Evolutionary conservation across 2,113 vertebrate genomes (phyloP).

Genomic region (Lipotes vexillifer): DNA sequence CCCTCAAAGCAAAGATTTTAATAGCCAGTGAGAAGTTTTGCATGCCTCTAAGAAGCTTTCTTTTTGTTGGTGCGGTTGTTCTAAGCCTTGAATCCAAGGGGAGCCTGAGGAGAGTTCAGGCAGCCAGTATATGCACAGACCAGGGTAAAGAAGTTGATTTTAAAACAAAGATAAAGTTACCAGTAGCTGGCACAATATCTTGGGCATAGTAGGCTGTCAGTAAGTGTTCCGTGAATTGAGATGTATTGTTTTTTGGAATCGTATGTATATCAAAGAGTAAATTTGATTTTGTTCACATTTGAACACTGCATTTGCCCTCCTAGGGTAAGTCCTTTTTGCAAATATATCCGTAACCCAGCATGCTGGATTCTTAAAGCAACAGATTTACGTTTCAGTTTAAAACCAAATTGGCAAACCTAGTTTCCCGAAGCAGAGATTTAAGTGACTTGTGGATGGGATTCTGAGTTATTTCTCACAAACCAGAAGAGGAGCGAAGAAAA

Average conservation of each 20-base stretch:
- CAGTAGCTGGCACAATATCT: not conserved
- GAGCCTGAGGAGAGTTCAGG: not conserved
- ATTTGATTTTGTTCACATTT: slow-evolving; percentile 40
- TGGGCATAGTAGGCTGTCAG: not conserved
- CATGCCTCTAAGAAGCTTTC: not conserved
- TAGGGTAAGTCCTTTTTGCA: slow-evolving; percentile 26
- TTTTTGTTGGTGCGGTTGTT: not conserved
- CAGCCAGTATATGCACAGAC: not conserved
- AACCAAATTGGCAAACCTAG: slow-evolving; percentile 42
- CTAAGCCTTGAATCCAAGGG: not conserved
- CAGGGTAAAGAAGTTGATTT: not conserved
- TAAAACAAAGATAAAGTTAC: not conserved
- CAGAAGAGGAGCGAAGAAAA: slow-evolving; percentile 38
- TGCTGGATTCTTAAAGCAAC: slow-evolving; percentile 46
- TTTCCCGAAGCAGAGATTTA: slow-evolving; percentile 29
- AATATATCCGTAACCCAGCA: slow-evolving; percentile 44
- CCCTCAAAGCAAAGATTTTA: not conserved
- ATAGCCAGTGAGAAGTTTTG: not conserved
- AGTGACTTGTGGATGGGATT: slow-evolving; percentile 35
- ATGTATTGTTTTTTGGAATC: not conserved
- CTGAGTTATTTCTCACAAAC: slow-evolving; percentile 32
- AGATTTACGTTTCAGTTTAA: slow-evolving; percentile 46
- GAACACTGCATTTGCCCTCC: slow-evolving; percentile 44
- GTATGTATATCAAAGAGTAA: not conserved
- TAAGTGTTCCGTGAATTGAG: not conserved